Base-by-base conservation (phyloP, 2,888 invertebrate species). In the Pogonocherus hispidulus region DNA sequence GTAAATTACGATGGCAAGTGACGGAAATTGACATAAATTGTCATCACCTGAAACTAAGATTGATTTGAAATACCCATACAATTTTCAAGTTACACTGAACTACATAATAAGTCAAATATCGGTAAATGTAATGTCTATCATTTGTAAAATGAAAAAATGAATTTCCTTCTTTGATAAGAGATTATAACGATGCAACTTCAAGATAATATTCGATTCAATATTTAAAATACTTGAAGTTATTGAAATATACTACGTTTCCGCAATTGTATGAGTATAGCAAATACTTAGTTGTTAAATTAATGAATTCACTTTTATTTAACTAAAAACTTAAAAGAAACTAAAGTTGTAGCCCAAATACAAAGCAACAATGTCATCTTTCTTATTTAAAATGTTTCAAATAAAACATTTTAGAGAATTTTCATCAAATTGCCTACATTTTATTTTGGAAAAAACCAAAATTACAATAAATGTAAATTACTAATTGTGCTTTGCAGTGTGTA, bases 1-100 rank as follows among this genome's bases (percentile, higher is more conserved):
- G 22, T 57, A 23, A 41, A 46, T 14, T 56, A 35, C n/a, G 22
- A 44, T 37, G 57, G 51, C 57, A 51, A 55, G 65, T 65, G 65
- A 44, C 37, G 62, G 54, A 66, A 66, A 66, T 66, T 66, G 66
- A 66, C 66, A 52, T 46, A 54, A 64, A 64, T 55, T 47, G 52
- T 64, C 20, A 62, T 66, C 60, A 66, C 66, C 62, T 66, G 60
- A 64, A 52, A 9, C 44, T 18, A 20, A 37, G 41, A 44, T 54
- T 47, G 1, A 35, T 60, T 60, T 60, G 47, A 23, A 16, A 32
- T 60, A 47, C 47, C 23, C 63, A 16, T 52, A 63, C 44, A 63
- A 63, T 60, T 32, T 32, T 23, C 20, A 18, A 2, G 3, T n/a
- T n/a, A n/a, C n/a, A 51, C n/a, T 14, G 9, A 5, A 51, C 14